Conservation (phyloP, 2,113 vertebrate species). For the Nipponia nippon region DNA sequence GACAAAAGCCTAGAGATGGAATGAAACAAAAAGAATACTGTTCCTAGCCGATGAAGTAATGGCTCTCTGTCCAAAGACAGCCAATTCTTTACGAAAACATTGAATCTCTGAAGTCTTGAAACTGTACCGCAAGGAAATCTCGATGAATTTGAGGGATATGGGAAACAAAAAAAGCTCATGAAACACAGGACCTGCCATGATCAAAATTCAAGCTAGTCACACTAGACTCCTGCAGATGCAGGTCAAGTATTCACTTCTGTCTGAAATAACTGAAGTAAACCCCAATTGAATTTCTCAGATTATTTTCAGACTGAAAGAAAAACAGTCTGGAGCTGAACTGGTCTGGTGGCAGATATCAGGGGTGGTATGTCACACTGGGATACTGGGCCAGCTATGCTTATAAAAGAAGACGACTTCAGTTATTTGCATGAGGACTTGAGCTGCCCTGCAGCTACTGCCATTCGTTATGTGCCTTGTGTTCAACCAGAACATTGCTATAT, state of each 20-base stretch:
- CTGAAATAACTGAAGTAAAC: background rate
- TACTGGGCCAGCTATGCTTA: background rate
- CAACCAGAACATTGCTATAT: background rate
- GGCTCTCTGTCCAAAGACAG: background rate
- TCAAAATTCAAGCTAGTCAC: background rate
- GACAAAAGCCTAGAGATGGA: background rate
- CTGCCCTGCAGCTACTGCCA: conserved; percentile 49
- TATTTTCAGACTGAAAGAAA: background rate
- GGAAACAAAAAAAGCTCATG: background rate
- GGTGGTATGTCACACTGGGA: background rate
- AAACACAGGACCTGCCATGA: background rate
- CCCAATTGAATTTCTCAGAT: background rate
- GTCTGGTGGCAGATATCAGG: background rate
- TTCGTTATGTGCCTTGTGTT: conserved; percentile 30
- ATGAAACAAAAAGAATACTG: background rate
- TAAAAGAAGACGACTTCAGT: background rate
- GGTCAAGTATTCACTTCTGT: background rate
- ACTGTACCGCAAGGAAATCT: background rate
- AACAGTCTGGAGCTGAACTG: background rate
- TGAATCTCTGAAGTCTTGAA: background rate
- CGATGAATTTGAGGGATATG: background rate
- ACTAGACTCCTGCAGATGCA: background rate
- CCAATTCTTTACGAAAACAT: background rate
- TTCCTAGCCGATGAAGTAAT: background rate
- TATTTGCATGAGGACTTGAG: background rate